A percentile compares a stretch with the other conserved stretches of the same genome.
Evolutionary conservation across 2,797 vertebrate species (phyloP).

Genomic region (Antrozous pallidus): DNA sequence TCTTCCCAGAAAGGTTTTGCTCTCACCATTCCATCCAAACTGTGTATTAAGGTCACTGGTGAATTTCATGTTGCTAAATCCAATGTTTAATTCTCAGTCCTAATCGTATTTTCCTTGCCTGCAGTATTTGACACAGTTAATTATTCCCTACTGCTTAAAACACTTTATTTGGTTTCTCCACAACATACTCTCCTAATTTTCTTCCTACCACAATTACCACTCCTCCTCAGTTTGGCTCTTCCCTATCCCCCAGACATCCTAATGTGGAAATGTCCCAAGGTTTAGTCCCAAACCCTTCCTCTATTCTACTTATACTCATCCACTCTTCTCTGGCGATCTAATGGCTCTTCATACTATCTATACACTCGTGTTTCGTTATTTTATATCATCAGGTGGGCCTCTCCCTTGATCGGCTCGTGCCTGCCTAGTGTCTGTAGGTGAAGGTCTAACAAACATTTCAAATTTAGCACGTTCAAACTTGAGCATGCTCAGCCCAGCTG

Average conservation of each 20-base stretch:
- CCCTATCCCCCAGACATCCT: neutral
- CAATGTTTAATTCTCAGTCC: slow-evolving; percentile 31
- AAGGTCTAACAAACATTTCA: neutral
- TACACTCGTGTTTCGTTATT: neutral
- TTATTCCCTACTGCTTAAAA: neutral
- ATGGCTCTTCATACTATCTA: neutral
- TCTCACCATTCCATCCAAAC: neutral
- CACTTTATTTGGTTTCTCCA: neutral
- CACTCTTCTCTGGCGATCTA: neutral
- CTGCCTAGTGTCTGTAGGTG: neutral
- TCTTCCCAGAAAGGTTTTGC: neutral
- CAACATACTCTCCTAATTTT: neutral
- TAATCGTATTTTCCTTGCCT: slow-evolving; percentile 27
- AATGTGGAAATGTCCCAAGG: neutral
- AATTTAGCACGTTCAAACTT: neutral
- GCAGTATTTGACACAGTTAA: neutral
- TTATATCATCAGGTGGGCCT: neutral
- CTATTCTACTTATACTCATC: neutral
- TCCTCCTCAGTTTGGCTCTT: neutral
- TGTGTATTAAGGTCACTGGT: neutral
- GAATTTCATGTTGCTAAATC: slow-evolving; percentile 23
- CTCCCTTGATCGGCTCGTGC: neutral
- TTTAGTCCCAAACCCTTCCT: neutral
- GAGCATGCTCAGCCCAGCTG: neutral
- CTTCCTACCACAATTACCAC: neutral